Evolutionary conservation across 2,888 invertebrate species (phyloP), one percentile per base, ranked within the genome.

Genomic region (Drosophila melanosoma): DNA sequence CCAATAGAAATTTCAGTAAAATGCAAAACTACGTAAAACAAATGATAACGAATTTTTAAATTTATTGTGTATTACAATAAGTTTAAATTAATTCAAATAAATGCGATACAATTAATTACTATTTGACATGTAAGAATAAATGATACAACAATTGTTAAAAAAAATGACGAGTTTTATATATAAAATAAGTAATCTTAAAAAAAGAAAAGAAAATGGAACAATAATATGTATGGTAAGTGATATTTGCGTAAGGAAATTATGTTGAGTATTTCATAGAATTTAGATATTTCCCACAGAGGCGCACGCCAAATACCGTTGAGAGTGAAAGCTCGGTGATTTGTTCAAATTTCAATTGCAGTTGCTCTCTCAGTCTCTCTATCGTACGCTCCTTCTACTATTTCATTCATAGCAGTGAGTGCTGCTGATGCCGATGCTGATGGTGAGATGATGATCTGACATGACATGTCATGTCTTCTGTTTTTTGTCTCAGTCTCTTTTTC

Each of bases 101-200:
- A 85, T 85, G 90, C 90, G 90, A 89, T 89, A 86, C 64, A 88
- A 83, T 87, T 87, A 91, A 89, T 78, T 90, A 90, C 91, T 91
- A 90, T 91, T 91, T 88, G 85, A 91, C 88, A 90, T 79, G 84
- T 84, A 89, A 90, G 84, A 91, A 91, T 82, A 91, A 91, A 90
- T 74, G 78, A 86, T 77, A 78, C 72, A 85, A 81, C 82, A 89
- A 86, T 90, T 83, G 86, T 79, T 79, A 80, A 80, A 69, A 70
- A 35, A 12, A 32, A 12, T 2, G 2, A 10, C 2, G 1, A 23
- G 10, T 29, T n/a, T 29, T 20, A 23, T 15, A 26, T 38, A 8
- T 45, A 12, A 20, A 3, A 12, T 12, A 0, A 7, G 45, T 3
- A 45, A 45, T 2, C 29, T 29, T 5, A 29, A 4, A 6, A 12